Base-by-base conservation (phyloP, 2,113 vertebrate species). In the Nibea albiflora region DNA sequence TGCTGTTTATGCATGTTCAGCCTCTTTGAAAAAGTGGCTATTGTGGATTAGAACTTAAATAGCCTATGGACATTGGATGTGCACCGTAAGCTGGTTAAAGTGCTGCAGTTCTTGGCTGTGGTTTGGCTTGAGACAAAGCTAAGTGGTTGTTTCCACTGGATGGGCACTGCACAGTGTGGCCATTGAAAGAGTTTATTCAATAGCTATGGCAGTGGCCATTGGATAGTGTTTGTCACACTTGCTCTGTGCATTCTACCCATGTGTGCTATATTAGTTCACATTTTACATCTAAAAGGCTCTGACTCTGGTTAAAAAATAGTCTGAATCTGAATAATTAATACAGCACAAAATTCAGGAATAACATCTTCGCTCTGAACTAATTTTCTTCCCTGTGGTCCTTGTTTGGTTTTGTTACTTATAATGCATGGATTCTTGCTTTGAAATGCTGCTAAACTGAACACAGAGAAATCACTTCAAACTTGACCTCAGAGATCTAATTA, bases 401-500 rank as follows among this genome's bases (percentile, higher is more conserved):
- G 35, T 83, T 88, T 76, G 24, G 46, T 72, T 90, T 89, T 86
- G 63, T 91, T 91, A 60, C 58, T 87, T 78, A 69, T 60, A 78
- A 82, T 70, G 39, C 78, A 57, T 22, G 4, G 47, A 82, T 90
- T 87, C 61, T 73, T 84, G 64, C 78, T 81, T 80, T 80, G 56
- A 80, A 88, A 90, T 86, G 19, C 22, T 46, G 39, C 66, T 81
- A 68, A 93, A 87, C 56, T 16, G 62, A 90, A 69, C 53, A 42
- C 71, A 73, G 75, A 85, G 56, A 80, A 71, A 84, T 87, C 26
- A 39, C 77, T 90, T 89, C 75, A 83, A 86, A 85, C 66, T 86
- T 81, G 61, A 90, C 78, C 82, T 72, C 28, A 77, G 61, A 83
- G 75, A 71, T 85, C 54, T 88, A 88, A 89, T 91, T 89, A 76